Evolutionary conservation across 2,888 invertebrate species (phyloP), one percentile per base, ranked within the genome.

Genomic region (Falcaria lacertinaria): DNA sequence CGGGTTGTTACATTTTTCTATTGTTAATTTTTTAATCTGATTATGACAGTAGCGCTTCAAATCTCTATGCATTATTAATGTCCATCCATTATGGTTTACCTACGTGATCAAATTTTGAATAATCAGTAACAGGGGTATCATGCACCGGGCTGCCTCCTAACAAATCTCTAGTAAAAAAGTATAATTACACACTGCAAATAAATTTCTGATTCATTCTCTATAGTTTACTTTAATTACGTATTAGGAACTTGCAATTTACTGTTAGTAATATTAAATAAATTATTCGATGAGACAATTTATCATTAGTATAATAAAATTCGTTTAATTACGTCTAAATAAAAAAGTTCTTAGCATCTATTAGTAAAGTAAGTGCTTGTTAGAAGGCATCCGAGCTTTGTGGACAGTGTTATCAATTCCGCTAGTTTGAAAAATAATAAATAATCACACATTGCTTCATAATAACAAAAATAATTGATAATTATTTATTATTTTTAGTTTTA

Each of bases 161-260:
- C 64, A 65, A 74, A 57, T 41, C 38, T 41, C 45, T 39, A 44
- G 48, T 70, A 69, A 44, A 67, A 68, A 75, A 74, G 68, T 69
- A 65, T 53, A 64, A 59, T 57, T 57, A 71, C 66, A 65, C 58
- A 61, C 62, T 64, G 67, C 60, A 70, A 80, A 75, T 73, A 70
- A 81, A 75, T 74, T 69, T 74, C 60, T 60, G 58, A 61, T 64
- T 75, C 19, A 37, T 65, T 67, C 64, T 65, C 71, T 72, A 64
- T 74, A 76, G 72, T 72, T 77, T 78, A 63, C 56, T 70, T 65
- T 73, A 65, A 74, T 76, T 76, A 72, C 66, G 59, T 75, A 78
- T 76, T 88, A 89, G 88, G 88, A 89, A 89, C 88, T 37, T 88
- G 84, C 69, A 66, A 67, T 77, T 80, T 68, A 76, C 68, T 77